Evolutionary conservation across 2,888 invertebrate genomes (phyloP).

Genomic region (Cephus rjabovi): DNA sequence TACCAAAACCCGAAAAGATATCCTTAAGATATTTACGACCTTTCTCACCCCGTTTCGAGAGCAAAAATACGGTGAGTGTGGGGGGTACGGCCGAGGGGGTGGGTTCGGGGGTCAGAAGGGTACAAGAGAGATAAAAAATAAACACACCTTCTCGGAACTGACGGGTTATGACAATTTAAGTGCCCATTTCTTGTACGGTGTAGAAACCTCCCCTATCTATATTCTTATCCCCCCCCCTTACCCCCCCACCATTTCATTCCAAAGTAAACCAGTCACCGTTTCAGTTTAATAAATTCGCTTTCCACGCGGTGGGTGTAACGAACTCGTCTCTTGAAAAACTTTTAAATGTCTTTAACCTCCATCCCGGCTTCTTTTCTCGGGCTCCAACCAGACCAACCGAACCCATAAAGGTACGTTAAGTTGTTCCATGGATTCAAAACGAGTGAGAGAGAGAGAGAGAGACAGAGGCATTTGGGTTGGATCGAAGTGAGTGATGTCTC

Average conservation of each 20-base stretch:
- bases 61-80: not conserved
- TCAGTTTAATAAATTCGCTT: slow-evolving; percentile 24
- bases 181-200: slow-evolving; percentile 27
- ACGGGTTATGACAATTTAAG: slow-evolving; percentile 40
- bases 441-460: not conserved
- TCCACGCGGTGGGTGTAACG: not conserved
- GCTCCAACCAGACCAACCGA: not conserved
- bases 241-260: too few relatives aligned
- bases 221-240: too few relatives aligned
- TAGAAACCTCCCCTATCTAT: too few relatives aligned
- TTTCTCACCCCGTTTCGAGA: not conserved
- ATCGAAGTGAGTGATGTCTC: slow-evolving; percentile 7
- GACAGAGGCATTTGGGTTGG: not conserved
- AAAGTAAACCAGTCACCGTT: not conserved
- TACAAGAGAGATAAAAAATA: slow-evolving; percentile 20
- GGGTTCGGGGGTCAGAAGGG: slow-evolving; percentile 6
- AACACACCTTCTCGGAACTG: slow-evolving; percentile 29
- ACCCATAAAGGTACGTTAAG: too few relatives aligned
- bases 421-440: not conserved
- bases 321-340: not conserved
- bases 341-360: not conserved
- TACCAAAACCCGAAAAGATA: not conserved
- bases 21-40: slow-evolving; percentile 28
- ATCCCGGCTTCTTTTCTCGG: not conserved
- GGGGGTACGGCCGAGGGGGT: not conserved